phyloP scores from a whole-genome alignment of 2,113 vertebrate species.

The Phodopus roborovskii region DNA sequence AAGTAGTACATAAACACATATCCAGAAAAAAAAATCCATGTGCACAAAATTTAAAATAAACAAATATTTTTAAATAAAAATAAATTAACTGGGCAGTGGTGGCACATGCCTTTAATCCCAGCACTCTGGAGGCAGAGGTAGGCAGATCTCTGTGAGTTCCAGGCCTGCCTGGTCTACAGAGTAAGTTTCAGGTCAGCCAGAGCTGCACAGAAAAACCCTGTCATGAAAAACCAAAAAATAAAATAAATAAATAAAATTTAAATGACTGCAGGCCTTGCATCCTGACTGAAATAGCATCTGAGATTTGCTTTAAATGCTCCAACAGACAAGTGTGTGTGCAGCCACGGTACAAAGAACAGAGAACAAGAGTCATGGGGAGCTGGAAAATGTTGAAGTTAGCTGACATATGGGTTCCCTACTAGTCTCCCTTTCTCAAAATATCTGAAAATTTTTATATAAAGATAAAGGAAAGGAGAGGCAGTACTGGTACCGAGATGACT shows the following conservation, averaged over 20 bases:
- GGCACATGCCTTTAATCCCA: not conserved
- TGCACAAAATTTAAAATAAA: not conserved
- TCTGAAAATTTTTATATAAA: not conserved
- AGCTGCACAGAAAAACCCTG: not conserved
- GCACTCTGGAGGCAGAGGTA: too few relatives aligned
- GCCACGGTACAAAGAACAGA: not conserved
- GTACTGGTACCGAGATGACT: too few relatives aligned
- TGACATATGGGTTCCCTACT: not conserved
- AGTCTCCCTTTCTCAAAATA: not conserved
- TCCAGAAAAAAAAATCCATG: not conserved
- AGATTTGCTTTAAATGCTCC: constrained; percentile 12
- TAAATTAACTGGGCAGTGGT: not conserved
- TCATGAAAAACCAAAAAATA: not conserved
- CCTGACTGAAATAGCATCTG: not conserved
- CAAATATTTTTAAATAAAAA: not conserved
- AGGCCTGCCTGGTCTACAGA: not conserved
- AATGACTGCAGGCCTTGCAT: not conserved
- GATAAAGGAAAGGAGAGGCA: not conserved
- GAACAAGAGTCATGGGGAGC: not conserved
- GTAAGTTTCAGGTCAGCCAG: not conserved
- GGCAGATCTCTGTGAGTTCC: not conserved
- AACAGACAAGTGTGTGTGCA: not conserved
- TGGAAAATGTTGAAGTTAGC: not conserved
- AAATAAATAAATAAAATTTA: not conserved
- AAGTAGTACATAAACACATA: not conserved